Conservation (phyloP, 2,888 invertebrate genomes). For the Scaptomyza polygonia region DNA sequence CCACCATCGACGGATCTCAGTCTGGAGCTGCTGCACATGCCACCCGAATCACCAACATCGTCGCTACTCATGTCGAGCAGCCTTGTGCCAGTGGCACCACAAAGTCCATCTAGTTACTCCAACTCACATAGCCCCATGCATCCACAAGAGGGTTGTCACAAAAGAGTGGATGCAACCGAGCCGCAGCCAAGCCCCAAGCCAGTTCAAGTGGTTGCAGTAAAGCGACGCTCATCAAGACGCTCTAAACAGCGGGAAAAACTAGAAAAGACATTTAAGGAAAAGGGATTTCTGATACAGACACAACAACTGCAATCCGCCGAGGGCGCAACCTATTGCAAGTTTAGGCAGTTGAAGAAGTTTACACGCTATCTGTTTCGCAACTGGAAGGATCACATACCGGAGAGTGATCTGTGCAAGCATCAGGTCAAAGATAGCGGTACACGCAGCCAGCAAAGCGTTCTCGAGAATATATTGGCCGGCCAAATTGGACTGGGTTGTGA, state of each 20-base stretch:
- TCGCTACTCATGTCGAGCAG: constrained; percentile 63
- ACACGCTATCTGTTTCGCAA: constrained; percentile 95
- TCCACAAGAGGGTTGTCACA: constrained; percentile 34
- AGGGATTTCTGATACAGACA: constrained; percentile 96
- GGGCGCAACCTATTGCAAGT: constrained; percentile 97
- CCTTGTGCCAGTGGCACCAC: constrained; percentile 59
- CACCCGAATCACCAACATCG: constrained; percentile 81
- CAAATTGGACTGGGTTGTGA: constrained; percentile 46
- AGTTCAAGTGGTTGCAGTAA: constrained; percentile 73
- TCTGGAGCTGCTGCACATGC: constrained; percentile 82
- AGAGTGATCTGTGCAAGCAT: constrained; percentile 79
- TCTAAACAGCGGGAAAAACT: constrained; percentile 94
- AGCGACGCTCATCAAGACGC: constrained; percentile 91
- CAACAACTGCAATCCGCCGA: constrained; percentile 96
- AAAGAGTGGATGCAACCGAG: constrained; percentile 25
- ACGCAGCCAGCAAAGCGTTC: constrained; percentile 32
- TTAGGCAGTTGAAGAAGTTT: constrained; percentile 94
- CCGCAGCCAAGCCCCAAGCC: constrained; percentile 28
- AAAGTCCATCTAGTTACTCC: constrained; percentile 57
- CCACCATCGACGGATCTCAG: constrained; percentile 82
- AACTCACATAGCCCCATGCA: constrained; percentile 49
- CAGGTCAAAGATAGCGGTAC: constrained; percentile 21
- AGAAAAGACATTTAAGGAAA: constrained; percentile 96
- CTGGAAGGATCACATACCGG: constrained; percentile 96
- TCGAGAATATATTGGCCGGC: constrained; percentile 53